These are phyloP conservation scores for Saccostrea glomerata DNA, from an alignment of 1,140 invertebrate genomes.

Conservation along the genomic window DNA sequence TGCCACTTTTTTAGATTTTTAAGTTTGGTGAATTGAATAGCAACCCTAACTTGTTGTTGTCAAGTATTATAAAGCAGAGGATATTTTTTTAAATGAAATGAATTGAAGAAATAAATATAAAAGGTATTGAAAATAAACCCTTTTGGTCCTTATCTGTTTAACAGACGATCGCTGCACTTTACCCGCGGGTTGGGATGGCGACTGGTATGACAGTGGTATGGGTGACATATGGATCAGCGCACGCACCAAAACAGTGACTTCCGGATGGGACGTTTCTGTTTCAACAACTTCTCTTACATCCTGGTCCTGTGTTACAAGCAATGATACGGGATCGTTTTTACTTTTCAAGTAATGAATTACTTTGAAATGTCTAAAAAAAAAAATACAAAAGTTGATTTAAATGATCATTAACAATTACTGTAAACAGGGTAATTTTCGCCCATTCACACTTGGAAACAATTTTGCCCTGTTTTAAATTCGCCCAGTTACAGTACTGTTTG, in stretches of 20 bases:
- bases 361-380: too few species aligned
- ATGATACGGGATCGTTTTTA: neutral
- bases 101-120: too few species aligned
- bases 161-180: neutral
- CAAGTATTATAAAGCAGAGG: too few species aligned
- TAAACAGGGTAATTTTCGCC: too few species aligned
- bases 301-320: constrained; percentile 21
- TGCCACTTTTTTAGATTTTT: neutral
- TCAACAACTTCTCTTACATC: constrained; percentile 24
- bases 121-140: neutral
- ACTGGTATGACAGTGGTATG: constrained; percentile 40
- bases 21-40: neutral
- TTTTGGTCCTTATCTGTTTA: neutral
- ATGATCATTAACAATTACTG: too few species aligned
- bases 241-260: neutral
- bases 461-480: too few species aligned
- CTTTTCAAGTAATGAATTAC: neutral
- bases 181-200: constrained; percentile 7
- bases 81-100: too few species aligned
- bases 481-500: too few species aligned
- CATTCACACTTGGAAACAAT: too few species aligned
- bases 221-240: neutral
- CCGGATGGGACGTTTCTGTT: constrained; percentile 11
- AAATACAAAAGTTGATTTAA: too few species aligned
- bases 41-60: too few species aligned